phyloP scores from a whole-genome alignment of 2,113 vertebrate species.

The Physeter macrocephalus region DNA sequence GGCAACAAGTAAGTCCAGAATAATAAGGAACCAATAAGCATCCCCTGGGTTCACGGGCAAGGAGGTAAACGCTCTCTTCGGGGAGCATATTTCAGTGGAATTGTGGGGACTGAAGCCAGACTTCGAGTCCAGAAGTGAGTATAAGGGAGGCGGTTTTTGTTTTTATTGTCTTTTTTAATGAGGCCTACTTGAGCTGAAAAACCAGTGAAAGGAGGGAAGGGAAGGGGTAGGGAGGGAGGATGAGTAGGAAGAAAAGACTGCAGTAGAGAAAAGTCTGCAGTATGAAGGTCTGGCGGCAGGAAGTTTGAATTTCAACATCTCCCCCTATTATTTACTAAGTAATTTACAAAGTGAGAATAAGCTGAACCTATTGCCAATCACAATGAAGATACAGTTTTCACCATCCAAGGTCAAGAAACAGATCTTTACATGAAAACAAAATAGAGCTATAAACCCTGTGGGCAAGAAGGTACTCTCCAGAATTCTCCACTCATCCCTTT shows the following conservation, averaged over 20 bases:
- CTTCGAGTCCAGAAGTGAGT: neutral
- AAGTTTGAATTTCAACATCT: slow-evolving; percentile 13
- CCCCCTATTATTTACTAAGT: neutral
- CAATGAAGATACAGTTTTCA: neutral
- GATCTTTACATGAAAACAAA: neutral
- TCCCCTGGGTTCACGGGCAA: neutral
- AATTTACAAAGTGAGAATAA: neutral
- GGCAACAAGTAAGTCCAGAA: neutral
- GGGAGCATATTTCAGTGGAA: neutral
- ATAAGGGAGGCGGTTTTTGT: neutral
- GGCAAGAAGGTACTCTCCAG: neutral
- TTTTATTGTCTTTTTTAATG: neutral
- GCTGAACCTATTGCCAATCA: neutral
- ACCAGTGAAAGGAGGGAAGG: neutral
- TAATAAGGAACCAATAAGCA: neutral
- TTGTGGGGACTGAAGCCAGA: neutral
- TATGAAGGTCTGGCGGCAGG: neutral
- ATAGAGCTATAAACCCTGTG: neutral
- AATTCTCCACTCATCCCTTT: neutral
- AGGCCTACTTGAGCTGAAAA: neutral
- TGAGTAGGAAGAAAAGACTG: neutral
- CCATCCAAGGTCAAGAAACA: neutral
- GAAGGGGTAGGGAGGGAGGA: neutral
- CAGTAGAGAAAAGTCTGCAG: neutral
- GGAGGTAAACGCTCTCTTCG: neutral